A percentile compares a stretch with the other conserved stretches of the same genome.
Evolutionary conservation across 2,113 vertebrate genomes (phyloP).

Genomic region (Pseudorectes ferrugineus): DNA sequence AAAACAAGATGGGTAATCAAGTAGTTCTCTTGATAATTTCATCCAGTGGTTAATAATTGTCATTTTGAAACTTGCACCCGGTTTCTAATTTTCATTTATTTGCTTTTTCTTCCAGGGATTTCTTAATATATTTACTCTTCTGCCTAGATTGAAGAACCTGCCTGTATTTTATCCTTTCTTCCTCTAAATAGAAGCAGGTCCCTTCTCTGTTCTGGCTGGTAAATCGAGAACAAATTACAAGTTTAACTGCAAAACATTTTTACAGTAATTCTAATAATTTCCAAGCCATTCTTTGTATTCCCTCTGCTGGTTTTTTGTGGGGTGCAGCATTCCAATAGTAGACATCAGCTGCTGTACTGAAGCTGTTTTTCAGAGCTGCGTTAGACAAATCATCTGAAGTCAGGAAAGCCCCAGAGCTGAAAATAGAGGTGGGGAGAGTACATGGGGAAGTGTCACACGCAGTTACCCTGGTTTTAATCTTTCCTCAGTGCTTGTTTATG

Average conservation of each 20-base stretch:
- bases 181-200: neutral
- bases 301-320: neutral
- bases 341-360: neutral
- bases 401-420: constrained; percentile 1
- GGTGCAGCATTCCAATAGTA: neutral
- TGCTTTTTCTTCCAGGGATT: neutral
- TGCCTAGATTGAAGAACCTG: neutral
- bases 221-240: neutral
- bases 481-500: neutral
- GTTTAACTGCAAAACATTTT: neutral
- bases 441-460: neutral
- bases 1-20: neutral
- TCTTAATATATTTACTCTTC: neutral
- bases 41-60: neutral
- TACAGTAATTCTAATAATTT: neutral
- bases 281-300: neutral
- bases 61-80: neutral
- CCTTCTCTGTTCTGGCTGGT: neutral
- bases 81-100: neutral
- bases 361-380: neutral
- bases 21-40: neutral
- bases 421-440: neutral
- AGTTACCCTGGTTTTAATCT: neutral
- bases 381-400: neutral
- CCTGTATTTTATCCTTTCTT: neutral